These are phyloP conservation scores for Elephantulus edwardii DNA, from an alignment of 2,113 vertebrate species.

Conservation along the genomic window DNA sequence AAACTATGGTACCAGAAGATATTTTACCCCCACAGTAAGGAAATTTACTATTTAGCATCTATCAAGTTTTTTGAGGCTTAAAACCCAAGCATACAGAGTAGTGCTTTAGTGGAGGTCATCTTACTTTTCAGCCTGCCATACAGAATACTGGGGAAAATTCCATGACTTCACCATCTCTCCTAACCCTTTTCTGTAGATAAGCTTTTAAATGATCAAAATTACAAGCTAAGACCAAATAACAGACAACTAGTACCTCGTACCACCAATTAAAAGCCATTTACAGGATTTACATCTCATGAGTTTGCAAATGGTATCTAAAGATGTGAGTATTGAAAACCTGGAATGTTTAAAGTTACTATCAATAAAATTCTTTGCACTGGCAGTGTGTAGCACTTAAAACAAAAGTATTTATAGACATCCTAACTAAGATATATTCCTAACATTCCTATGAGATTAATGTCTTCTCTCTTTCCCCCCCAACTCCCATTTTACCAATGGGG, in stretches of 20 bases:
- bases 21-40: neutral
- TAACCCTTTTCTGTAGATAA: conserved; percentile 41
- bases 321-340: conserved; percentile 54
- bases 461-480: neutral
- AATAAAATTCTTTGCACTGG: conserved; percentile 71
- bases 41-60: conserved; percentile 24
- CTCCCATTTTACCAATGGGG: conserved; percentile 62
- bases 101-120: neutral
- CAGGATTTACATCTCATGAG: conserved; percentile 42
- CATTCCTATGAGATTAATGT: conserved; percentile 53
- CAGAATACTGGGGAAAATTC: conserved; percentile 14
- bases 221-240: conserved; percentile 53
- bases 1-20: conserved; percentile 5
- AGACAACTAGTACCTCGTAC: conserved; percentile 48
- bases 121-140: conserved; percentile 12
- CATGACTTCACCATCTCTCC: conserved; percentile 18
- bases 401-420: conserved; percentile 53
- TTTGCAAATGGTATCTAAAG: conserved; percentile 56
- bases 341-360: conserved; percentile 76
- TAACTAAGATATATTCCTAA: conserved; percentile 32
- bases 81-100: neutral
- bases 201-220: conserved; percentile 39
- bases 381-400: conserved; percentile 76
- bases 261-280: conserved; percentile 54
- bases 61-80: neutral